These are phyloP conservation scores for Bos taurus DNA, from an alignment of 2,113 vertebrate species.

Conservation along the genomic window ARS-UCD2.0 NC_037328.1:63469001-63469500, in stretches of 20 bases:
- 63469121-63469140: neutral
- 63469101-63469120: constrained; percentile 39
- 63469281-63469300: neutral
- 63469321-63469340: neutral
- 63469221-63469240: neutral
- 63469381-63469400: neutral
- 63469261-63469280: neutral
- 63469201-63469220: neutral
- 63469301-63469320: neutral
- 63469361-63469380: neutral
- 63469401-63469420: neutral
- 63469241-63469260: neutral
- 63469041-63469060: neutral
- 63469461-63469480: neutral
- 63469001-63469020: neutral
- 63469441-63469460: neutral
- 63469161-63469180: neutral
- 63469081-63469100: constrained; percentile 17
- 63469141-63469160: neutral
- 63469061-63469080: neutral
- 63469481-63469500: neutral
- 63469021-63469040: neutral
- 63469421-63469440: neutral
- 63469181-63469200: neutral
- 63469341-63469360: neutral